Conservation (phyloP, 1,140 invertebrate genomes). For the Ceratosolen solmsi region DNA sequence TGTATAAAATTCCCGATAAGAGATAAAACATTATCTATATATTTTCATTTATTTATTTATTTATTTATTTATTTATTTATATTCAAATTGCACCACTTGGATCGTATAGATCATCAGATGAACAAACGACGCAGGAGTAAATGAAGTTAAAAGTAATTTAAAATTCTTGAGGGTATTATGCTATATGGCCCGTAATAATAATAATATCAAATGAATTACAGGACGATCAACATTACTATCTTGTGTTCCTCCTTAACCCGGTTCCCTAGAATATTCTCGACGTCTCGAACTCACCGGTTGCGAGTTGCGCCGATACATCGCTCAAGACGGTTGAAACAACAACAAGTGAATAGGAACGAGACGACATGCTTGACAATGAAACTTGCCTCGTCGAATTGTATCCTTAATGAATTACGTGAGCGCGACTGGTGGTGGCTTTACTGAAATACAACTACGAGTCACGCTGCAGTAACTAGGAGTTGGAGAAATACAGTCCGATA, state of each 20-base stretch:
- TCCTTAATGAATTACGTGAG: conserved; percentile 34
- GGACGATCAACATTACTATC: no score
- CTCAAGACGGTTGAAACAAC: conserved; percentile 29
- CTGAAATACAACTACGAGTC: neutral
- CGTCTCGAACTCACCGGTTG: neutral
- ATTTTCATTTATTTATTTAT: no score
- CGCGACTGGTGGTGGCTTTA: neutral
- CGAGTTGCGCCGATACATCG: conserved; percentile 15
- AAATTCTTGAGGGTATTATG: no score
- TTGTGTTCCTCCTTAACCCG: no score
- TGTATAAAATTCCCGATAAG: no score
- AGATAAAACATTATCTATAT: no score
- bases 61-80: no score
- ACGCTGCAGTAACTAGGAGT: neutral
- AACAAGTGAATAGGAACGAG: conserved; percentile 22
- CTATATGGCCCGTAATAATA: no score
- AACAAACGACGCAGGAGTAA: no score
- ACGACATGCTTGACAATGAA: conserved; percentile 7
- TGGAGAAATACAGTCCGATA: neutral
- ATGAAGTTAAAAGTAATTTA: neutral
- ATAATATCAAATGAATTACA: no score
- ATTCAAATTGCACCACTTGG: no score
- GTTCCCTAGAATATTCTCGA: neutral
- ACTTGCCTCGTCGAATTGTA: conserved; percentile 11
- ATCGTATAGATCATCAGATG: no score